These are phyloP conservation scores for Menura novaehollandiae DNA, from an alignment of 2,113 vertebrate species.

Conservation along the genomic window DNA sequence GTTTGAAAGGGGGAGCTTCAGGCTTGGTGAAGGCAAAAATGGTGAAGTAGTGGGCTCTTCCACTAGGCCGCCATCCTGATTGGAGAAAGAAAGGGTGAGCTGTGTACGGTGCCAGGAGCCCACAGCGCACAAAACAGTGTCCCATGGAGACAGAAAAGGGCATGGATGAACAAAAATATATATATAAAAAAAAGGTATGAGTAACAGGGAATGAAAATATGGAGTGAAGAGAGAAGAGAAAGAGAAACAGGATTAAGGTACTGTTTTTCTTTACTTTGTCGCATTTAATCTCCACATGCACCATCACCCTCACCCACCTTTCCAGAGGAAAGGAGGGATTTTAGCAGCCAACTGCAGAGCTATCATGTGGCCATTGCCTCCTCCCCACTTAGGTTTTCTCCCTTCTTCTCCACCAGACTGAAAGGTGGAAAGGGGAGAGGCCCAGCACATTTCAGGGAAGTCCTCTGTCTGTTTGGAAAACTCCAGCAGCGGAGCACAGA, in stretches of 20 bases:
- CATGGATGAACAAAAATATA: slow-evolving; percentile 40
- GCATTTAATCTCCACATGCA: not conserved
- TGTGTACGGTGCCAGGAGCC: slow-evolving; percentile 53
- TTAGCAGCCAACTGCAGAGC: not conserved
- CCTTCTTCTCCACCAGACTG: not conserved
- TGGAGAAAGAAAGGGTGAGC: slow-evolving; percentile 78
- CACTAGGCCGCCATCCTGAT: slow-evolving; percentile 94
- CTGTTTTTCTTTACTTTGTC: not conserved
- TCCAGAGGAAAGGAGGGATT: not conserved
- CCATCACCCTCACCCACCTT: not conserved
- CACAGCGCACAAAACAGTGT: slow-evolving; percentile 52
- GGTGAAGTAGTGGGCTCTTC: slow-evolving; percentile 97
- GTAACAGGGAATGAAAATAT: slow-evolving; percentile 54
- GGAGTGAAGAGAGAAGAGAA: slow-evolving; percentile 64
- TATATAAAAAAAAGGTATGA: slow-evolving; percentile 22
- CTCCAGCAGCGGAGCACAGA: not conserved
- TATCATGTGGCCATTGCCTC: not conserved
- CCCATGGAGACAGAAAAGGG: slow-evolving; percentile 48
- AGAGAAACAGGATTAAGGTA: slow-evolving; percentile 70
- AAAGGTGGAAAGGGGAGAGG: not conserved
- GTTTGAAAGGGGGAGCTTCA: slow-evolving; percentile 97
- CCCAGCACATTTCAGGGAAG: not conserved
- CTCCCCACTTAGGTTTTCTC: not conserved
- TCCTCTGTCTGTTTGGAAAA: not conserved
- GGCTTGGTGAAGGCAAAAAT: slow-evolving; percentile 99